Percentiles rank a stretch among this genome's conserved stretches.
Evolutionary conservation across 2,113 vertebrate genomes (phyloP).

Genomic region (Octodon degus): DNA sequence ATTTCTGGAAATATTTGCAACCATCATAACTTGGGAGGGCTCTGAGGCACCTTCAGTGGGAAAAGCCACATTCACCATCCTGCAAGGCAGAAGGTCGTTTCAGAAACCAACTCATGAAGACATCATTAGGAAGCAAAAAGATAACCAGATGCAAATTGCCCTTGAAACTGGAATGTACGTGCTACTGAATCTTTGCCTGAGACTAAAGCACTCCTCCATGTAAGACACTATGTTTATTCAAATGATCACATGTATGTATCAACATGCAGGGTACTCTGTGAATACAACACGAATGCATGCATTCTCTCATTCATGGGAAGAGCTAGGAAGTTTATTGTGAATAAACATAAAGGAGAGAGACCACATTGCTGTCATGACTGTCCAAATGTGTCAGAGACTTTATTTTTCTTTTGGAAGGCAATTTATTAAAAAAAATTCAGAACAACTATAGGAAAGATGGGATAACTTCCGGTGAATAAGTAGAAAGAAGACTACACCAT

Average conservation of each 20-base stretch:
- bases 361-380: background rate
- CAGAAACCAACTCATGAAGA: background rate
- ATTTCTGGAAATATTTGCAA: conserved; percentile 43
- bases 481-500: conserved; percentile 68
- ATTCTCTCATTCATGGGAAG: conserved; percentile 41
- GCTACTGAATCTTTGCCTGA: conserved; percentile 22
- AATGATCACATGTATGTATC: background rate
- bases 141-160: background rate
- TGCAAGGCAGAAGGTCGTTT: background rate
- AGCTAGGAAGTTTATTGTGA: background rate
- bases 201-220: background rate
- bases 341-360: background rate
- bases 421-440: conserved; percentile 71
- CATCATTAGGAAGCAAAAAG: conserved; percentile 34
- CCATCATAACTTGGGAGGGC: background rate
- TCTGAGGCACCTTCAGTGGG: background rate
- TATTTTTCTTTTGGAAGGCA: conserved; percentile 73
- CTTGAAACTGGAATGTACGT: background rate
- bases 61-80: background rate
- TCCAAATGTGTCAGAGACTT: background rate
- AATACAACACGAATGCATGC: conserved; percentile 45
- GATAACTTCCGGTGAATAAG: conserved; percentile 75
- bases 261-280: background rate
- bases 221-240: conserved; percentile 19
- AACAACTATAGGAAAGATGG: conserved; percentile 80